phyloP scores from a whole-genome alignment of 2,888 invertebrate genomes.

The Spilarctia lutea region DNA sequence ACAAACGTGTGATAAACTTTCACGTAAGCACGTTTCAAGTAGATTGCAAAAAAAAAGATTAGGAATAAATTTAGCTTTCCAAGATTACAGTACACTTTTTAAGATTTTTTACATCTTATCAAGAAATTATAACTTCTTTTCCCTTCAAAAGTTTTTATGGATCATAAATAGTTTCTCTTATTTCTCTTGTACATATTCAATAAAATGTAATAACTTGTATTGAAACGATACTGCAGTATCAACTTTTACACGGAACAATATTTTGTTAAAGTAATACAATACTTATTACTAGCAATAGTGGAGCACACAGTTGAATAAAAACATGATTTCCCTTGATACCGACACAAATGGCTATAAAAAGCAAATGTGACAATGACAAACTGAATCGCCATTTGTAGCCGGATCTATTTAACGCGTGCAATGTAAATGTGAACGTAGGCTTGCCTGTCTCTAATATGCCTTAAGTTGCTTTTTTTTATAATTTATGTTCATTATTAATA shows the following conservation, averaged over 20 bases:
- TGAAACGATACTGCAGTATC: background rate
- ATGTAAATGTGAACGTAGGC: conserved; percentile 6
- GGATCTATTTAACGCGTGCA: conserved; percentile 48
- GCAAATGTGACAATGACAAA: conserved; percentile 47
- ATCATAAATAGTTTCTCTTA: background rate
- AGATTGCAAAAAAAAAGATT: background rate
- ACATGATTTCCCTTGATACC: conserved; percentile 45
- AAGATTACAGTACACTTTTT: background rate
- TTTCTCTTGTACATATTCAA: background rate
- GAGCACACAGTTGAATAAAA: conserved; percentile 42
- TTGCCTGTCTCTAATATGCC: background rate
- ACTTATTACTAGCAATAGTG: conserved; percentile 15
- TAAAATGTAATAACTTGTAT: background rate
- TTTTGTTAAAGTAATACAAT: background rate
- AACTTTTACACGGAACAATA: background rate
- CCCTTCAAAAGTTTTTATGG: background rate
- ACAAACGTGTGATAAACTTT: no score
- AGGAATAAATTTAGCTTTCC: background rate
- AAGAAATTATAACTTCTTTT: background rate
- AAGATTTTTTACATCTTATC: background rate
- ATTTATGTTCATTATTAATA: background rate
- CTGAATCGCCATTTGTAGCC: conserved; percentile 41
- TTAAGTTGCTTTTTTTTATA: background rate
- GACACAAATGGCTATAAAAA: conserved; percentile 30
- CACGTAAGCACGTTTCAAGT: no score